phyloP scores from a whole-genome alignment of 1,140 invertebrate genomes.

The Dendrolimus punctatus region DNA sequence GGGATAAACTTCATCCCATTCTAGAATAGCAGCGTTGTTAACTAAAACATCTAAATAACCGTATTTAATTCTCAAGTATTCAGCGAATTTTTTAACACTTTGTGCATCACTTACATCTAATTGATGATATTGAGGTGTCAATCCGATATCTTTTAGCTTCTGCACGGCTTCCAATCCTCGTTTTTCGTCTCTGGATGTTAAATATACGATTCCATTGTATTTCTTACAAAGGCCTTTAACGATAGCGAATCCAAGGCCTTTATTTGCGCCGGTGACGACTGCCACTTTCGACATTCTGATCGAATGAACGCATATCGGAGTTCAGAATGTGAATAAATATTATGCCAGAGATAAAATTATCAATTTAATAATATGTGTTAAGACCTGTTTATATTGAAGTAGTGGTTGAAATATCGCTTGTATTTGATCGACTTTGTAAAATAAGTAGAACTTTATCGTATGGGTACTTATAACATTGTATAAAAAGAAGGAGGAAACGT shows the following conservation, averaged over 20 bases:
- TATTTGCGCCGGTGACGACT: slow-evolving; percentile 81
- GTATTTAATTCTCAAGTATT: slow-evolving; percentile 77
- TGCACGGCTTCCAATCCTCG: slow-evolving; percentile 74
- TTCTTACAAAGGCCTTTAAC: slow-evolving; percentile 77
- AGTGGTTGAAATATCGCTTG: too few relatives aligned
- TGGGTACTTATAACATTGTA: too few relatives aligned
- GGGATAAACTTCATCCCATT: slow-evolving; percentile 76
- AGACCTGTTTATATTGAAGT: too few relatives aligned
- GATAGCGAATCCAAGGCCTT: slow-evolving; percentile 82
- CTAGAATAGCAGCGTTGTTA: slow-evolving; percentile 89
- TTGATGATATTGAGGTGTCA: slow-evolving; percentile 76
- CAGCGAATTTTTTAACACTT: slow-evolving; percentile 74
- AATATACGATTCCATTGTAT: slow-evolving; percentile 76
- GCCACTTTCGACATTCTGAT: slow-evolving; percentile 57
- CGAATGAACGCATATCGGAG: not conserved
- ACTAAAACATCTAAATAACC: slow-evolving; percentile 85
- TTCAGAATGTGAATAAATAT: not conserved
- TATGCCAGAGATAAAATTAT: too few relatives aligned
- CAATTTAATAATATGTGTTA: too few relatives aligned
- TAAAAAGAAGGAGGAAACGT: too few relatives aligned
- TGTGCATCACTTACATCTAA: slow-evolving; percentile 77
- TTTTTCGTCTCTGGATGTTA: slow-evolving; percentile 75
- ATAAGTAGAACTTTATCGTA: too few relatives aligned
- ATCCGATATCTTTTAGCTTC: slow-evolving; percentile 63
- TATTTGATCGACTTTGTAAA: too few relatives aligned